Conservation (phyloP, 30 jellyfish, hydroid and myxozoan genomes). For the Chrysaora quinquecirrha region DNA sequence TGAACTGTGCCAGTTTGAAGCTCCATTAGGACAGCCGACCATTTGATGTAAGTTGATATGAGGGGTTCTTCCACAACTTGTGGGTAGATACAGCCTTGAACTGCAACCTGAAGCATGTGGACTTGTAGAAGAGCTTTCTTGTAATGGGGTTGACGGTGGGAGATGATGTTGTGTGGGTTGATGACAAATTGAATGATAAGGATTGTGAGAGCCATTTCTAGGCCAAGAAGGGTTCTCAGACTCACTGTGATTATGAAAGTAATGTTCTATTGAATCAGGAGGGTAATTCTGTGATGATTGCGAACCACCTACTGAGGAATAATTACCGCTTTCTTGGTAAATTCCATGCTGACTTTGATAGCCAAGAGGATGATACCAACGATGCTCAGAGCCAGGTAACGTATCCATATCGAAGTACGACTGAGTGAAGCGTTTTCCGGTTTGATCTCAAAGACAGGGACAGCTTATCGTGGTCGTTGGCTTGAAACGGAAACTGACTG, state of each 20-base stretch:
- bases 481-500: too few relatives aligned
- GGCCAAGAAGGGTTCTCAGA: slow-evolving; percentile 64
- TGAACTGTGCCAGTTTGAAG: slow-evolving; percentile 69
- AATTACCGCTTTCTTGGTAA: slow-evolving; percentile 72
- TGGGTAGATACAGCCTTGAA: slow-evolving; percentile 77
- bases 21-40: slow-evolving; percentile 69
- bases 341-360: slow-evolving; percentile 72
- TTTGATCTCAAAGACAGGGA: too few relatives aligned
- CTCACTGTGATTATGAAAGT: slow-evolving; percentile 74
- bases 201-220: slow-evolving; percentile 66
- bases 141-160: slow-evolving; percentile 47
- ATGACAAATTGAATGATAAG: slow-evolving; percentile 74
- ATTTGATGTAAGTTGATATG: slow-evolving; percentile 74
- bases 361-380: slow-evolving; percentile 86
- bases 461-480: too few relatives aligned
- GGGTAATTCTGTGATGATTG: slow-evolving; percentile 71
- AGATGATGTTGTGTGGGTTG: slow-evolving; percentile 67
- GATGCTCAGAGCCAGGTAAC: slow-evolving; percentile 71
- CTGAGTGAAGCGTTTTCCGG: too few relatives aligned
- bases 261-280: slow-evolving; percentile 56
- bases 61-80: slow-evolving; percentile 76
- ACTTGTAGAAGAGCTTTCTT: slow-evolving; percentile 53
- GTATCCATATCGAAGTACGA: slow-evolving; percentile 65
- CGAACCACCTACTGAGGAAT: slow-evolving; percentile 61
- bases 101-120: slow-evolving; percentile 80